A percentile compares a stretch with the other conserved stretches of the same genome.
Conservation (phyloP, 2,797 vertebrate species). For the Platyrinchus mystaceus region DNA sequence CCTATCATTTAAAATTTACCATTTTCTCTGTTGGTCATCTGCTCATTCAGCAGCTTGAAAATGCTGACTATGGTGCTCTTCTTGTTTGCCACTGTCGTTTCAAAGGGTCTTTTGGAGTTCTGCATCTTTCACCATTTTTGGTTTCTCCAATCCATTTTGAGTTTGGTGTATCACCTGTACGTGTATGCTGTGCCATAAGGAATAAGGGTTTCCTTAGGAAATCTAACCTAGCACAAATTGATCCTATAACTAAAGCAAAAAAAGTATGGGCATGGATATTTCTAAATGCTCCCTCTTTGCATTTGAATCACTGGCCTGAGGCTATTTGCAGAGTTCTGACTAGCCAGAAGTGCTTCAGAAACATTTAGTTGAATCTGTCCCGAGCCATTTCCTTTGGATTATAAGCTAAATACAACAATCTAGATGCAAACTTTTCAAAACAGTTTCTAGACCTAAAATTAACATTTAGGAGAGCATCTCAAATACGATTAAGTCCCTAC, state of each 20-base stretch:
- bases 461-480: not conserved
- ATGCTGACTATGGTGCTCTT: not conserved
- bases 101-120: not conserved
- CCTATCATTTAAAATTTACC: not conserved
- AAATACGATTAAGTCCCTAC: not conserved
- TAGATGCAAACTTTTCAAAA: not conserved
- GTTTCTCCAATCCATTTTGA: not conserved
- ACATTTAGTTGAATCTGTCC: not conserved
- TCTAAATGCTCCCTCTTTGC: not conserved
- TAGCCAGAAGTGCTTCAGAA: not conserved
- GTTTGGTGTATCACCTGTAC: not conserved
- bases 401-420: not conserved
- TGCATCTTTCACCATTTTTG: not conserved
- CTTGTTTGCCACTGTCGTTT: not conserved
- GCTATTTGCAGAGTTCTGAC: not conserved
- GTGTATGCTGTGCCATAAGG: not conserved
- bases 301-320: not conserved
- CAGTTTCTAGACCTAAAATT: not conserved
- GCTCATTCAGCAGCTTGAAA: not conserved
- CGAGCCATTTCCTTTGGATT: not conserved
- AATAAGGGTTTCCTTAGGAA: not conserved
- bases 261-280: not conserved
- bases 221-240: not conserved
- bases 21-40: not conserved
- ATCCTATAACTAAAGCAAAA: not conserved